phyloP scores from a whole-genome alignment of 2,797 vertebrate genomes.

The Valencia hispanica region DNA sequence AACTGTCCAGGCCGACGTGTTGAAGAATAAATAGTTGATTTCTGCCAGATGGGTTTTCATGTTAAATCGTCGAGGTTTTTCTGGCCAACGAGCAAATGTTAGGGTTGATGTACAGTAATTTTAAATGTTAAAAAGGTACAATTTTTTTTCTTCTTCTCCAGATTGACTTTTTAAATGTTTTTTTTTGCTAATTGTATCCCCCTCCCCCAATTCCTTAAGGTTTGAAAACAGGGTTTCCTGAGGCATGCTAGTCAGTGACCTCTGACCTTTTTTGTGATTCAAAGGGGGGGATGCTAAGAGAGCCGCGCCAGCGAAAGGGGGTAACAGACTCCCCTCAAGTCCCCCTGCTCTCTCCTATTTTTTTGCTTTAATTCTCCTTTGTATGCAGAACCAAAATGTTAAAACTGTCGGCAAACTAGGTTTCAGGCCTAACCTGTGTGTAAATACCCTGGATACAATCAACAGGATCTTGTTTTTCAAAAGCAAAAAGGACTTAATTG shows the following conservation, averaged over 20 bases:
- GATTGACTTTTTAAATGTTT: conserved; percentile 62
- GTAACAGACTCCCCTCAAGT: conserved; percentile 57
- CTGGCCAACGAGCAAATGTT: conserved; percentile 70
- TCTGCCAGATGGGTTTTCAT: conserved; percentile 52
- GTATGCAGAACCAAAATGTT: conserved; percentile 86
- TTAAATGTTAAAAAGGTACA: conserved; percentile 80
- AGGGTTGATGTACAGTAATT: conserved; percentile 78
- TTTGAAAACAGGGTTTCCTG: conserved; percentile 84
- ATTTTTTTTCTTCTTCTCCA: conserved; percentile 62
- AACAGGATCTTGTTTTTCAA: conserved; percentile 79
- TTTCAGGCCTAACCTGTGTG: conserved; percentile 79
- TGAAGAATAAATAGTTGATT: conserved; percentile 53
- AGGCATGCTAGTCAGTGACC: conserved; percentile 77
- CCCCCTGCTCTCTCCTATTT: conserved; percentile 68
- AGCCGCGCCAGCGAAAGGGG: conserved; percentile 64
- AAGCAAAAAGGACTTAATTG: conserved; percentile 75
- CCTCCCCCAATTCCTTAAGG: conserved; percentile 67
- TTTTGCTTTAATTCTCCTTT: conserved; percentile 83
- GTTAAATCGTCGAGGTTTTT: conserved; percentile 46
- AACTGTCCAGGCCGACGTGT: conserved; percentile 50
- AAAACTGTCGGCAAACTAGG: conserved; percentile 70
- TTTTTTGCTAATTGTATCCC: conserved; percentile 56
- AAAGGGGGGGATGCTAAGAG: conserved; percentile 66
- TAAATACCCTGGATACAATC: conserved; percentile 84
- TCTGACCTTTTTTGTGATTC: conserved; percentile 80